These are phyloP conservation scores for Pangasianodon hypophthalmus DNA, from an alignment of 2,113 vertebrate species.

Conservation along the genomic window DNA sequence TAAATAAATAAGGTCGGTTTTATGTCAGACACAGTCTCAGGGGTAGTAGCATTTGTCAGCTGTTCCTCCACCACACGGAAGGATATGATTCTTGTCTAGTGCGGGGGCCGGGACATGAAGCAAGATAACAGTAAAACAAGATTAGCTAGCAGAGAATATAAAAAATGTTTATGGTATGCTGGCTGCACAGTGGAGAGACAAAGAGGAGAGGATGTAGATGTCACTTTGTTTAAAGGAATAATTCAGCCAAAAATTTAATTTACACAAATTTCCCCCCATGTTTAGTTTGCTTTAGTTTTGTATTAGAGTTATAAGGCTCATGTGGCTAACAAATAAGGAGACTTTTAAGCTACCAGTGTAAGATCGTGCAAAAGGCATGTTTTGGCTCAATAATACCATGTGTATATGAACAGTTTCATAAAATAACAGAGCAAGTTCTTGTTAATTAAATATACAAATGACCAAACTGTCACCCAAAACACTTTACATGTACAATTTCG, in stretches of 20 bases:
- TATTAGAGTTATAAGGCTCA: background rate
- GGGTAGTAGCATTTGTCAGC: slow-evolving; percentile 43
- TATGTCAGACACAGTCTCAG: slow-evolving; percentile 60
- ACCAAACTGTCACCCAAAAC: background rate
- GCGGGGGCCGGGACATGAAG: background rate
- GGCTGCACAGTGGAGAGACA: background rate
- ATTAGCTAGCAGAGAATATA: slow-evolving; percentile 6
- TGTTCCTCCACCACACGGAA: slow-evolving; percentile 34
- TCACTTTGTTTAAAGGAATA: background rate
- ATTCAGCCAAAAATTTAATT: background rate
- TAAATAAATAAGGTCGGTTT: slow-evolving; percentile 65
- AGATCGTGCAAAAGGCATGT: background rate
- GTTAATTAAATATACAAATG: background rate
- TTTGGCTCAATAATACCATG: background rate
- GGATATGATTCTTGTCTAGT: slow-evolving; percentile 32
- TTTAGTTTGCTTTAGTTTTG: background rate
- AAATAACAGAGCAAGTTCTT: background rate
- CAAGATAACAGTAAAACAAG: slow-evolving; percentile 21
- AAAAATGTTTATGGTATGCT: background rate
- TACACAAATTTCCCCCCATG: background rate
- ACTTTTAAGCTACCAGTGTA: background rate
- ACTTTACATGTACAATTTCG: background rate
- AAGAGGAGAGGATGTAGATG: background rate
- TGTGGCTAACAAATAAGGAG: background rate
- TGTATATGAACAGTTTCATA: background rate